phyloP scores from a whole-genome alignment of 2,797 vertebrate genomes.

The Pangasius macronema region DNA sequence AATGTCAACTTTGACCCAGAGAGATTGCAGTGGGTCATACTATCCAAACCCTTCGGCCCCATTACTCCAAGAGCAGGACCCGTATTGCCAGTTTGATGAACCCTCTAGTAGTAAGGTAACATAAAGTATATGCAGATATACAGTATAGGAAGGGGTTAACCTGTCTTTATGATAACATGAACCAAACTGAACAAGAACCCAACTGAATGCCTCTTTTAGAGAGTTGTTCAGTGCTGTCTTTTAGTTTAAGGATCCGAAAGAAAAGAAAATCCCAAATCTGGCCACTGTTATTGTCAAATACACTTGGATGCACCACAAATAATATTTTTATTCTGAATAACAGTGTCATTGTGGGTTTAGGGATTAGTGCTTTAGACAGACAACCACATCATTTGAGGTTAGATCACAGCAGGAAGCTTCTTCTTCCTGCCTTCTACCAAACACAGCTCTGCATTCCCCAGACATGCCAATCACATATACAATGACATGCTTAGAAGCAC shows the following conservation, averaged over 20 bases:
- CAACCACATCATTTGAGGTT: constrained; percentile 23
- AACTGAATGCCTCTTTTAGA: not conserved
- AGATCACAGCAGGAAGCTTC: constrained; percentile 38
- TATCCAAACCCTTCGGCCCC: constrained; percentile 30
- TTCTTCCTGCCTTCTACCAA: constrained; percentile 26
- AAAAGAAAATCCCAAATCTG: not conserved
- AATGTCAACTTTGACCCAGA: constrained; percentile 52
- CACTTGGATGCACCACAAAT: constrained; percentile 13
- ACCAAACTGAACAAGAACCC: not conserved
- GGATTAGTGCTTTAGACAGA: constrained; percentile 16
- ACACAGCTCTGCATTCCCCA: constrained; percentile 24
- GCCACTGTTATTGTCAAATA: not conserved
- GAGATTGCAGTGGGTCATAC: constrained; percentile 22
- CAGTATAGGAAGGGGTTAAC: not conserved
- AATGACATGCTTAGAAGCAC: constrained; percentile 40
- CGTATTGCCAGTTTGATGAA: not conserved
- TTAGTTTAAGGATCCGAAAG: not conserved
- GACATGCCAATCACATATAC: constrained; percentile 37
- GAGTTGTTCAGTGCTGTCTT: not conserved
- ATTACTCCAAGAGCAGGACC: constrained; percentile 32
- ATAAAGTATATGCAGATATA: not conserved
- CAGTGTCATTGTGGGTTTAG: constrained; percentile 5
- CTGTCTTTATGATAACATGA: not conserved
- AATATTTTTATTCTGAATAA: constrained; percentile 30
- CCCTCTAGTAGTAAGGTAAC: not conserved